Evolutionary conservation across 1,140 invertebrate genomes (phyloP), one percentile per base, ranked within the genome.

Genomic region (Caenorhabditis tropicalis): DNA sequence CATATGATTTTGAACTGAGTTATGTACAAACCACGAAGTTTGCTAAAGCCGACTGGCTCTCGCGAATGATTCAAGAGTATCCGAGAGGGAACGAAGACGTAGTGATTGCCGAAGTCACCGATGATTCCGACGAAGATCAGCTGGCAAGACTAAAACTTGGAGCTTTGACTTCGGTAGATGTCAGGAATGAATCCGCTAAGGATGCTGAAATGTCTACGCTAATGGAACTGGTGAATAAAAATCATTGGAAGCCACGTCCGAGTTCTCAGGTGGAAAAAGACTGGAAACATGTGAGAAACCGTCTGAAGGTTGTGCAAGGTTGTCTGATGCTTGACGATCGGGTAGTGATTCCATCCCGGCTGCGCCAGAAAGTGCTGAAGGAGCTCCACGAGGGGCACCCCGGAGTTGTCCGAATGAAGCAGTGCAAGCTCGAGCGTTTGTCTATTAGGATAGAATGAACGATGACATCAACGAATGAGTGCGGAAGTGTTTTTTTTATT

Each of bases 371-470:
- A 9, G 83, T 92, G 9, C 74, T 92, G n/a, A 27, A 88, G 43
- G 85, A 88, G 79, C 88, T 93, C 33, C 92, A 93, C 87, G 49
- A 56, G 0, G 87, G 87, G 12, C 92, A 93, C 86, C 86, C 90
- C 49, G 92, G 92, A 1, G 91, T 92, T 7, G 88, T 91, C 4
- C 88, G 91, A 56, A 92, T 92, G 88, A 93, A 93, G 84, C 36
- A 79, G 9, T n/a, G n/a, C 48, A 91, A 9, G 91, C 92, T 12
- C 83, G 92, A 0, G 88, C 82, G 4, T 91, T 91, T 81, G 86
- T 92, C 2, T 93, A 90, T 89, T 93, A 92, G 92, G 90, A 90
- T 36, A 87, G 89, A 7, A 88, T 93, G n/a, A 24, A 65, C 24
- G 4, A 4, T 10, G 9, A 65, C 5, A 36, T 65, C 27, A 24